These are phyloP conservation scores for Conomelus anceps DNA, from an alignment of 2,888 invertebrate species.

Conservation along the genomic window DNA sequence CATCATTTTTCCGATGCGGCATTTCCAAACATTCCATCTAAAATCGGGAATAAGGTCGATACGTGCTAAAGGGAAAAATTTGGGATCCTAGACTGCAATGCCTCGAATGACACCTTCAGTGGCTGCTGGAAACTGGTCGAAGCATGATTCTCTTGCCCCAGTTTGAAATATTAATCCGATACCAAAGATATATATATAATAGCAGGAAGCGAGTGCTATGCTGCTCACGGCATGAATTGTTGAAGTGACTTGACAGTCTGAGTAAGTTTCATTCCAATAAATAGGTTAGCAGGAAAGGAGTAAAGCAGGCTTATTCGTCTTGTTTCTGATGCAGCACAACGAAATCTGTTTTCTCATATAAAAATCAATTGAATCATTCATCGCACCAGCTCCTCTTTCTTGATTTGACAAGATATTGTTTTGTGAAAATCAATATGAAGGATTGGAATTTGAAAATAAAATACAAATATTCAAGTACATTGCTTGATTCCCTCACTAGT, in stretches of 20 bases:
- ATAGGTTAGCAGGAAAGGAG: not conserved
- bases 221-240: not conserved
- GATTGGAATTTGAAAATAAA: too few relatives aligned
- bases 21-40: not conserved
- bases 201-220: not conserved
- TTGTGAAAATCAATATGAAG: not conserved
- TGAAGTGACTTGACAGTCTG: not conserved
- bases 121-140: not conserved
- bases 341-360: not conserved
- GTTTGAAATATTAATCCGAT: not conserved
- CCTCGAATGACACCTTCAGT: not conserved
- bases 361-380: not conserved
- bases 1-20: not conserved
- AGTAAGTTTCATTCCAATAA: not conserved
- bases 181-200: too few relatives aligned
- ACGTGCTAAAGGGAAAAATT: not conserved
- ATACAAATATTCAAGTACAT: too few relatives aligned
- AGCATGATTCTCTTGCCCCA: too few relatives aligned
- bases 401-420: not conserved
- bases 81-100: not conserved
- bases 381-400: not conserved
- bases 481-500: too few relatives aligned
- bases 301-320: not conserved
- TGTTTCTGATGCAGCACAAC: not conserved
- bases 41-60: not conserved